A percentile compares a stretch with the other conserved stretches of the same genome.
These are phyloP conservation scores for Enoplolaimus lenunculus DNA, from an alignment of 2,888 invertebrate species.

Conservation along the genomic window DNA sequence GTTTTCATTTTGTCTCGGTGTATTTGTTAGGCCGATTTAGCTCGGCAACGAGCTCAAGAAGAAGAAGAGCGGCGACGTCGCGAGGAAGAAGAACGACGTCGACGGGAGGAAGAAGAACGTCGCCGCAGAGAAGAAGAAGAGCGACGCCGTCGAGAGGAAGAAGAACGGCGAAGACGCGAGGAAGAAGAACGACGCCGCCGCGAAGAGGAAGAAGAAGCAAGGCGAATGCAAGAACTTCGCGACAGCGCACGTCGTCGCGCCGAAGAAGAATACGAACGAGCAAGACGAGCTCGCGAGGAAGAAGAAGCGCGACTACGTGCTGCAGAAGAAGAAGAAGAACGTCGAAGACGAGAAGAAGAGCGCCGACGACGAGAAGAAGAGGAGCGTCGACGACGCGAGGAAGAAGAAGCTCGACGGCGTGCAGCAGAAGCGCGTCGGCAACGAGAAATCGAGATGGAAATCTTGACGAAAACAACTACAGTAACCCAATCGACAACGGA, in stretches of 20 bases:
- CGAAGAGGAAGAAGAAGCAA: background rate
- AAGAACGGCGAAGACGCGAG: too few relatives aligned
- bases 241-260: slow-evolving; percentile 1
- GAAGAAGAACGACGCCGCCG: background rate
- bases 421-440: slow-evolving; percentile 4
- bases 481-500: background rate
- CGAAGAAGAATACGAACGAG: background rate
- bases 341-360: slow-evolving; percentile 11
- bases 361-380: slow-evolving; percentile 9
- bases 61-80: background rate
- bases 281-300: background rate
- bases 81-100: background rate
- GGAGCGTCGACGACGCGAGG: background rate
- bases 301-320: background rate
- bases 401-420: slow-evolving; percentile 4
- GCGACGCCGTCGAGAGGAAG: background rate
- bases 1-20: too few relatives aligned
- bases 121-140: background rate
- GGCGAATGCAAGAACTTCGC: background rate
- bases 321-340: background rate
- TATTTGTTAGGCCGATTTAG: slow-evolving; percentile 4
- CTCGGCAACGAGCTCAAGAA: background rate
- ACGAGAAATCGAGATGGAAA: background rate
- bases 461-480: background rate
- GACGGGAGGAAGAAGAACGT: background rate